Percentiles rank a stretch among this genome's conserved stretches.
phyloP scores from a whole-genome alignment of 2,797 vertebrate genomes.

The Pseudomugil tenellus region DNA sequence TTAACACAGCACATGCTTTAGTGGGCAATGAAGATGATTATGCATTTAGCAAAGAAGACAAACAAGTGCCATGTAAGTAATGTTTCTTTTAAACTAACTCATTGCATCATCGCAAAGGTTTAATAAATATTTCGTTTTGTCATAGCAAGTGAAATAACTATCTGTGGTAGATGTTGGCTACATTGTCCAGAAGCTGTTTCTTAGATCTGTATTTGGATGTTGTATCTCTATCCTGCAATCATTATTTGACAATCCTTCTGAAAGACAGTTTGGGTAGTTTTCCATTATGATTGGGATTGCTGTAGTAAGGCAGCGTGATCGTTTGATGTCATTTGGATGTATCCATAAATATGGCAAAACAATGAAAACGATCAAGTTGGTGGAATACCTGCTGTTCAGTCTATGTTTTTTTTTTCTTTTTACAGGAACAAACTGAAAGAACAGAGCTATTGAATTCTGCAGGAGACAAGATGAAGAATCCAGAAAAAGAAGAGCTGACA shows the following conservation, averaged over 20 bases:
- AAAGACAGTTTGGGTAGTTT: background rate
- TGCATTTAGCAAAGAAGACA: slow-evolving; percentile 4
- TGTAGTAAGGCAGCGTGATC: background rate
- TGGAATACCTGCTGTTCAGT: too few relatives aligned
- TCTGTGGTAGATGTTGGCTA: background rate
- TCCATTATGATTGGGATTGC: too few relatives aligned
- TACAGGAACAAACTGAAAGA: too few relatives aligned
- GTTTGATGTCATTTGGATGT: too few relatives aligned
- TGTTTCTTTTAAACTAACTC: background rate
- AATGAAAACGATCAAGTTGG: too few relatives aligned
- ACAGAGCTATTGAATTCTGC: too few relatives aligned
- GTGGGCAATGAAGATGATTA: background rate
- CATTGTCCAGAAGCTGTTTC: background rate
- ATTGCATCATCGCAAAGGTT: background rate
- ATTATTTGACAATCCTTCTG: too few relatives aligned
- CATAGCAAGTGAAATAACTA: background rate
- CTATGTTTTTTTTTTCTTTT: too few relatives aligned
- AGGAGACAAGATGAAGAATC: too few relatives aligned
- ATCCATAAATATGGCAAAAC: too few relatives aligned
- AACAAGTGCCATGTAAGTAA: background rate
- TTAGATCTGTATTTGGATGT: background rate
- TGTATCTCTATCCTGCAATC: background rate
- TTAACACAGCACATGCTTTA: slow-evolving; percentile 7
- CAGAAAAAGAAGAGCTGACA: too few relatives aligned
- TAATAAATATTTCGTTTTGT: background rate